Evolutionary conservation across 2,888 invertebrate species (phyloP), one percentile per base, ranked within the genome.

Genomic region (Parascotia fuliginaria): DNA sequence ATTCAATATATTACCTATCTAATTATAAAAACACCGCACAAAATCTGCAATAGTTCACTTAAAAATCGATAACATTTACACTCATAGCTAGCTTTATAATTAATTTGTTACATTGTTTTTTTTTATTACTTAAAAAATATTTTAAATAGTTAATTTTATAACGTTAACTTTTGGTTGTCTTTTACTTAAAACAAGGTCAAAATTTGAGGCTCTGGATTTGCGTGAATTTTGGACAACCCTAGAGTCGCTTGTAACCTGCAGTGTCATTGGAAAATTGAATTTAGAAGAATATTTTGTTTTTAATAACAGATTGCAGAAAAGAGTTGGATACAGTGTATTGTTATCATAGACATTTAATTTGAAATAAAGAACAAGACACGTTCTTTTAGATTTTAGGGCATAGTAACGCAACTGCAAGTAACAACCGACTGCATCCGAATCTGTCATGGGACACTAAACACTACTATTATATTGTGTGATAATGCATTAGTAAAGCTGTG

Each of bases 1-100:
- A 88, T 92, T 92, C 91, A 92, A 92, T 92, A 92, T 92, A 92
- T 92, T 92, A 91, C 92, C 92, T 92, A 92, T 90, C 92, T 92
- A 92, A 90, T 89, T 92, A 91, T 89, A 91, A 92, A 92, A 92
- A 92, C 90, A 87, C 88, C 88, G 90, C 92, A 89, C 91, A 90
- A 91, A 89, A 89, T 86, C 83, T 90, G 87, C 89, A 89, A 87
- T 88, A 85, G 85, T 87, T 85, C 85, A 91, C 90, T 91, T 90
- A 91, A 87, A 89, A 89, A 89, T 87, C 84, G 83, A 89, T 89
- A 91, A 92, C 91, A 91, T 91, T 88, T 91, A 91, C 91, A 92
- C 89, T 88, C 89, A 86, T 91, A 90, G 92, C 91, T 91, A 91
- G 88, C 88, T 85, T 90, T 90, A 90, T 88, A 87, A 88, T 90